These are phyloP conservation scores for Mirza zaza DNA, from an alignment of 2,113 vertebrate genomes.

Conservation along the genomic window DNA sequence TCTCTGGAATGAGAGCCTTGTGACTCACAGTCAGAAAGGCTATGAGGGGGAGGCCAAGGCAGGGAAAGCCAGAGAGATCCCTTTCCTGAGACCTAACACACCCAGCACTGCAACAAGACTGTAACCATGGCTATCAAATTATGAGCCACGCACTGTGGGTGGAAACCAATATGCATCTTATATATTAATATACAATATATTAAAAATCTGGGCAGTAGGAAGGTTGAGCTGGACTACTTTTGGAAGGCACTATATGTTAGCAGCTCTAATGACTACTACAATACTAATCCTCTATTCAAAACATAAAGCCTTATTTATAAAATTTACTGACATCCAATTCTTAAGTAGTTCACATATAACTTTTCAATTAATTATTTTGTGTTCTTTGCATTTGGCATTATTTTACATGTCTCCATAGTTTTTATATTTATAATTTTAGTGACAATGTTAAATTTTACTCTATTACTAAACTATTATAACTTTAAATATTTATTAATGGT, in stretches of 20 bases:
- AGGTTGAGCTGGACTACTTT: accelerated
- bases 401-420: neutral
- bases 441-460: neutral
- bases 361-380: neutral
- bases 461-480: neutral
- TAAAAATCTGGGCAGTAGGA: neutral
- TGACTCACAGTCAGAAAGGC: too few relatives aligned
- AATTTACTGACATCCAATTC: neutral
- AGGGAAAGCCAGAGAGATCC: too few relatives aligned
- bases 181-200: too few relatives aligned
- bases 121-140: too few relatives aligned
- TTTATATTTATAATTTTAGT: neutral
- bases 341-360: neutral
- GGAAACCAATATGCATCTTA: too few relatives aligned
- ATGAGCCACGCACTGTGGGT: too few relatives aligned
- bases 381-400: neutral
- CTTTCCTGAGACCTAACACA: too few relatives aligned
- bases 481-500: neutral
- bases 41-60: too few relatives aligned
- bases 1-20: too few relatives aligned
- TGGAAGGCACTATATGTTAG: neutral
- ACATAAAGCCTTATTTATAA: neutral
- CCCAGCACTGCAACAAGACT: too few relatives aligned
- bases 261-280: too few relatives aligned
- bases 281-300: neutral